phyloP scores from a whole-genome alignment of 2,113 vertebrate species.

The Nothobranchius furzeri region DNA sequence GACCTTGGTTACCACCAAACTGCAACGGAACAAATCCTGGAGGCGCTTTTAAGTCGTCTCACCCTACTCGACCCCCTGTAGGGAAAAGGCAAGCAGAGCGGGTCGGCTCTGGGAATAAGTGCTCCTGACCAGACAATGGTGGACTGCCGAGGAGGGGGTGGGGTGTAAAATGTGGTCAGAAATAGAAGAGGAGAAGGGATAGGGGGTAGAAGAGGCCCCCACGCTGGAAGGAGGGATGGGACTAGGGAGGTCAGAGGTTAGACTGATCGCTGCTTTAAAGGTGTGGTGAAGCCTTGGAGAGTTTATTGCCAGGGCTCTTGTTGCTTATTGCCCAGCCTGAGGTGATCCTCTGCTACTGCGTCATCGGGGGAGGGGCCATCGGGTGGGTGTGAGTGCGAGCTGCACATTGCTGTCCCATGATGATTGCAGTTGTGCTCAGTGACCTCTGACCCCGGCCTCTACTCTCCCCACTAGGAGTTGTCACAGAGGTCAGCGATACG shows the following conservation, averaged over 20 bases:
- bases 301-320: constrained; percentile 66
- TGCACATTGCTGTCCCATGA: constrained; percentile 57
- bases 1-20: constrained; percentile 54
- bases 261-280: constrained; percentile 61
- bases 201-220: constrained; percentile 18
- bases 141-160: constrained; percentile 32
- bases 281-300: constrained; percentile 43
- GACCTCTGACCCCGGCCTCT: constrained; percentile 55
- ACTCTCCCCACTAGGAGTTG: constrained; percentile 21
- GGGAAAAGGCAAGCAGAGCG: constrained; percentile 55
- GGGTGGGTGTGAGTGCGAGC: constrained; percentile 36
- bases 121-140: constrained; percentile 68
- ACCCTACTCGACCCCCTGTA: constrained; percentile 49
- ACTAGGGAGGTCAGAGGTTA: constrained; percentile 63
- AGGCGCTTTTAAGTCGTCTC: constrained; percentile 59
- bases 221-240: constrained; percentile 25
- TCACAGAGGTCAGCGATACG: constrained; percentile 28
- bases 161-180: constrained; percentile 43
- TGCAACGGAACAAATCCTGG: constrained; percentile 28
- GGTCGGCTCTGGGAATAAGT: constrained; percentile 60
- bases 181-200: constrained; percentile 35
- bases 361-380: constrained; percentile 24
- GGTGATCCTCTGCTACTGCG: constrained; percentile 28
- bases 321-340: constrained; percentile 54
- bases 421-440: constrained; percentile 49